Conservation (phyloP, 30 jellyfish, hydroid and myxozoan species). For the Aurelia sp. region DNA sequence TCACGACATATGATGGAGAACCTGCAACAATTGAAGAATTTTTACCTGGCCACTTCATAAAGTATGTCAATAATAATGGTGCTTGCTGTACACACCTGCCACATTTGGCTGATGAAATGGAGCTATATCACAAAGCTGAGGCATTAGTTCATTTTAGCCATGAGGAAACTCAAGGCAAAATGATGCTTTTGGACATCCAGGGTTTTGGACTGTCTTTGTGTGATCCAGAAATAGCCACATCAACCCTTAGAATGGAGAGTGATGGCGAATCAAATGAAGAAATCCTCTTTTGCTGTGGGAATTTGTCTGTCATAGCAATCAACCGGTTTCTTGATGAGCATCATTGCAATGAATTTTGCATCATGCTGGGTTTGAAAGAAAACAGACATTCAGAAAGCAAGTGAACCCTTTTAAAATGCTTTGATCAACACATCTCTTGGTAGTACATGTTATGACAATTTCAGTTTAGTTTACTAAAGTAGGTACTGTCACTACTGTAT, state of each 20-base stretch:
- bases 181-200: conserved; percentile 1
- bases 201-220: background rate
- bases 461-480: background rate
- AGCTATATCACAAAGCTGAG: no score
- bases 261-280: background rate
- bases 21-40: conserved; percentile 52
- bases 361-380: background rate
- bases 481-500: background rate
- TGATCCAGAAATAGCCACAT: conserved; percentile 9
- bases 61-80: conserved; percentile 44
- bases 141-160: background rate
- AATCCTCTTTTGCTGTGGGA: conserved; percentile 5
- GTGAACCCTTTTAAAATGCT: no score
- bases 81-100: no score
- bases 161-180: background rate
- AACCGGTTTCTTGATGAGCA: background rate
- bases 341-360: conserved; percentile 4
- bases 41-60: conserved; percentile 10
- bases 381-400: background rate
- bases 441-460: background rate
- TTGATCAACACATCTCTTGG: no score
- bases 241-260: background rate
- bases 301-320: background rate
- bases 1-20: background rate
- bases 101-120: no score